These are phyloP conservation scores for Gallinago nigripennis DNA, from an alignment of 2,797 vertebrate genomes.

Conservation along the genomic window DNA sequence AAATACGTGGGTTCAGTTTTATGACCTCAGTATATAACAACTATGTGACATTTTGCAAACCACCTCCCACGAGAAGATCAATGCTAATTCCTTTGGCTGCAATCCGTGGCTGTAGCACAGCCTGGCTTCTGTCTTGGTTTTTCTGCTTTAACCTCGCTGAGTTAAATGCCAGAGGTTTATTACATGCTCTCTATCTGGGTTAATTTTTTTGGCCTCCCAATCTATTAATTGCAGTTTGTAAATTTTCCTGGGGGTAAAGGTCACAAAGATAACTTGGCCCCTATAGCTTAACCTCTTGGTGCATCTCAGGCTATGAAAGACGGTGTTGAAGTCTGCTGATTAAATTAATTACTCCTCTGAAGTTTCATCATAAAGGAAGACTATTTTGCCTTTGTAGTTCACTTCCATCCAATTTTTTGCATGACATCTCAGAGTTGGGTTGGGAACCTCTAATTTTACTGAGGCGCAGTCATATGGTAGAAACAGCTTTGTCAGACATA, in stretches of 20 bases:
- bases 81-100: neutral
- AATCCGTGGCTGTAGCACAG: neutral
- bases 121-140: neutral
- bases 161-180: slow-evolving; percentile 20
- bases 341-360: slow-evolving; percentile 25
- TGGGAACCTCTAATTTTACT: slow-evolving; percentile 12
- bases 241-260: slow-evolving; percentile 43
- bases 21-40: neutral
- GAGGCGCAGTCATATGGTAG: neutral
- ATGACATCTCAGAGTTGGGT: neutral
- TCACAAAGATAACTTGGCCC: slow-evolving; percentile 15
- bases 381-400: neutral
- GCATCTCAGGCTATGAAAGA: slow-evolving; percentile 36
- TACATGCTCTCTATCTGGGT: slow-evolving; percentile 1
- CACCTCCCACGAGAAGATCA: neutral
- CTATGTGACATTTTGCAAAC: neutral
- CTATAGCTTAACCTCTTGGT: neutral
- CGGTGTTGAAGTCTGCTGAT: neutral
- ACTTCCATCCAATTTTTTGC: neutral
- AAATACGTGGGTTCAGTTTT: neutral
- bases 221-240: slow-evolving; percentile 9
- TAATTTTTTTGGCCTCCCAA: neutral
- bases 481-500: neutral
- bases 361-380: slow-evolving; percentile 1
- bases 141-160: neutral